phyloP scores from a whole-genome alignment of 2,797 vertebrate genomes.

The Ctenopoma kingsleyae region DNA sequence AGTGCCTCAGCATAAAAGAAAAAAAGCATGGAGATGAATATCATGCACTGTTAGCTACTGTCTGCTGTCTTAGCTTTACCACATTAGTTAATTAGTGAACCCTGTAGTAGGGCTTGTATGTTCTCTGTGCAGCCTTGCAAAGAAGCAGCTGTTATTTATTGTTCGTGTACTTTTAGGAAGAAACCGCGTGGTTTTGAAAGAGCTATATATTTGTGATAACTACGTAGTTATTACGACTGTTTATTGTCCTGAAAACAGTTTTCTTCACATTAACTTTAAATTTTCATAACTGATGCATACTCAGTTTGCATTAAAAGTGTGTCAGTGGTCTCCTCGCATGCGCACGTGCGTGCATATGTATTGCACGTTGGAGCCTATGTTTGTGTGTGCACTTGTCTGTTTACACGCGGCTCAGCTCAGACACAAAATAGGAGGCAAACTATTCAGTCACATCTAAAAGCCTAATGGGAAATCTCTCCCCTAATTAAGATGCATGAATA shows the following conservation, averaged over 20 bases:
- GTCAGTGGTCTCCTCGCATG: background rate
- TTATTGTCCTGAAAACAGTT: background rate
- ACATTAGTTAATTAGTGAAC: conserved; percentile 77
- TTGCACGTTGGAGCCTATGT: background rate
- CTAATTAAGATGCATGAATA: conserved; percentile 89
- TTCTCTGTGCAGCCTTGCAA: conserved; percentile 42
- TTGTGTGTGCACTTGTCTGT: conserved; percentile 14
- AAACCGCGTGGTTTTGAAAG: conserved; percentile 1
- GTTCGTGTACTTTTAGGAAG: conserved; percentile 32
- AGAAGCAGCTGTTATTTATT: conserved; percentile 61
- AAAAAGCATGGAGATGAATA: conserved; percentile 24
- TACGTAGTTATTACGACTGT: background rate
- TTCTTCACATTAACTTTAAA: background rate
- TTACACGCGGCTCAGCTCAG: conserved; percentile 13
- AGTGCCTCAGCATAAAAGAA: conserved; percentile 42
- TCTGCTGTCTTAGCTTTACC: conserved; percentile 57
- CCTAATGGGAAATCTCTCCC: conserved; percentile 82
- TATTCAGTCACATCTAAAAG: conserved; percentile 73
- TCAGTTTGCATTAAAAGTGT: conserved; percentile 3
- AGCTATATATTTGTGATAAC: background rate
- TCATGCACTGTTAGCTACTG: conserved; percentile 46
- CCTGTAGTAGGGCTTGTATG: conserved; percentile 43
- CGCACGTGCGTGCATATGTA: background rate
- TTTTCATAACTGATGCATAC: background rate
- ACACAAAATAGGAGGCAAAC: conserved; percentile 63